Evolutionary conservation across 2,113 vertebrate genomes (phyloP).

Genomic region (Myrmecobius fasciatus): DNA sequence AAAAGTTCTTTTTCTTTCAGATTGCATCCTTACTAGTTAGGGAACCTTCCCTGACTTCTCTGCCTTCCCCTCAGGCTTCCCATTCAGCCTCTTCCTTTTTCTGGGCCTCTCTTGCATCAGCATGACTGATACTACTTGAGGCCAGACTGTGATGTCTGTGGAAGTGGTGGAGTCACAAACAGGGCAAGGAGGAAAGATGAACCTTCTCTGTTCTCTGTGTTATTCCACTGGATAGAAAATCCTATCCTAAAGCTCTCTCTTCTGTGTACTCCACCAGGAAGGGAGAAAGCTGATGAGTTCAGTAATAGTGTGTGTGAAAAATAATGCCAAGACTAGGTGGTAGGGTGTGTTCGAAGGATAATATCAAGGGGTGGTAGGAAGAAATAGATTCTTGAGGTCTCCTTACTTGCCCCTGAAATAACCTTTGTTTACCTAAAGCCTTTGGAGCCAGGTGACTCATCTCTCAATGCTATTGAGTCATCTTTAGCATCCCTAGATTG

Average conservation of each 20-base stretch:
- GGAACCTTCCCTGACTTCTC: neutral
- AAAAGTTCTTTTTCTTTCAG: neutral
- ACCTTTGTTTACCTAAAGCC: conserved; percentile 44
- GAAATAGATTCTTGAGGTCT: conserved; percentile 22
- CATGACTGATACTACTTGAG: conserved; percentile 29
- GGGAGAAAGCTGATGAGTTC: neutral
- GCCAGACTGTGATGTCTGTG: neutral
- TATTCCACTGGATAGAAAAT: neutral
- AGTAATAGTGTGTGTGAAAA: neutral
- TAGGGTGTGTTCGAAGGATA: neutral
- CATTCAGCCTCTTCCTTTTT: conserved; percentile 34
- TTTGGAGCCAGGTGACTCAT: neutral
- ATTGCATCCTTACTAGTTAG: neutral
- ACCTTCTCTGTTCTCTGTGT: neutral
- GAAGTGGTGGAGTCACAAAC: neutral
- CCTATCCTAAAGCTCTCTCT: neutral
- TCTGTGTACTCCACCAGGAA: neutral
- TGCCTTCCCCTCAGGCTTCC: conserved; percentile 2
- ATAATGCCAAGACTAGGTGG: conserved; percentile 3
- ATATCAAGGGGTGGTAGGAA: conserved; percentile 10
- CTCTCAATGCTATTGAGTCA: neutral
- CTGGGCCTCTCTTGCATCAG: conserved; percentile 34
- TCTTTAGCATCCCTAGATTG: neutral
- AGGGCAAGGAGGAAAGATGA: neutral
- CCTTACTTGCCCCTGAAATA: conserved; percentile 42